These are phyloP conservation scores for Arizona elegans DNA, from an alignment of 2,113 vertebrate genomes.

Conservation along the genomic window DNA sequence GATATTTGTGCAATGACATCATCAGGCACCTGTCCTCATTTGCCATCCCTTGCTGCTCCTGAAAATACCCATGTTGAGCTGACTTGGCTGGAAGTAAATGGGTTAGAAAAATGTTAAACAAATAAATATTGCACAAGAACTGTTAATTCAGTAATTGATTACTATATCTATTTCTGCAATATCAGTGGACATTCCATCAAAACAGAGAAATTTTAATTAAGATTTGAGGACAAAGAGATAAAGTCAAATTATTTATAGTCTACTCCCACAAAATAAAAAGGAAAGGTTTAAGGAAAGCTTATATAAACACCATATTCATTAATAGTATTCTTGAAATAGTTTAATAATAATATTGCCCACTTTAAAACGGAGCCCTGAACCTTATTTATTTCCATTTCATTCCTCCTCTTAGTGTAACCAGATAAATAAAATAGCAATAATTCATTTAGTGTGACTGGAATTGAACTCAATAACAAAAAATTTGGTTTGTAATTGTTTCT, in stretches of 20 bases:
- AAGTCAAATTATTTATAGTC: not conserved
- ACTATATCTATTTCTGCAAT: not conserved
- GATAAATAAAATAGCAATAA: not conserved
- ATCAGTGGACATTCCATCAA: not conserved
- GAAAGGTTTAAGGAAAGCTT: not conserved
- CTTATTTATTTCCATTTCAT: not conserved
- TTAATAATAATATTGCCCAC: not conserved
- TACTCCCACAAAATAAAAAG: not conserved
- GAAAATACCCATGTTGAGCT: not conserved
- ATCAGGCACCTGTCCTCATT: not conserved
- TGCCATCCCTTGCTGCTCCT: not conserved
- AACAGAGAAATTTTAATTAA: not conserved
- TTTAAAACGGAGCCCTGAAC: not conserved
- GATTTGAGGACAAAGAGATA: not conserved
- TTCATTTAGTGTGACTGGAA: not conserved
- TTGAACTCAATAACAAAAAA: not conserved
- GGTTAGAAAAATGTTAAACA: not conserved
- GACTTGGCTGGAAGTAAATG: not conserved
- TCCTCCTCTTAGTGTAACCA: not conserved
- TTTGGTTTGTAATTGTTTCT: not conserved
- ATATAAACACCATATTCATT: not conserved
- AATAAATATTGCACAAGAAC: not conserved
- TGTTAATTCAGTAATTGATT: not conserved
- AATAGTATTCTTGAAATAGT: not conserved
- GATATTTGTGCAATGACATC: not conserved